Percentiles rank a stretch among this genome's conserved stretches.
phyloP scores from a whole-genome alignment of 2,888 invertebrate genomes.

The Galerucella calmariensis region DNA sequence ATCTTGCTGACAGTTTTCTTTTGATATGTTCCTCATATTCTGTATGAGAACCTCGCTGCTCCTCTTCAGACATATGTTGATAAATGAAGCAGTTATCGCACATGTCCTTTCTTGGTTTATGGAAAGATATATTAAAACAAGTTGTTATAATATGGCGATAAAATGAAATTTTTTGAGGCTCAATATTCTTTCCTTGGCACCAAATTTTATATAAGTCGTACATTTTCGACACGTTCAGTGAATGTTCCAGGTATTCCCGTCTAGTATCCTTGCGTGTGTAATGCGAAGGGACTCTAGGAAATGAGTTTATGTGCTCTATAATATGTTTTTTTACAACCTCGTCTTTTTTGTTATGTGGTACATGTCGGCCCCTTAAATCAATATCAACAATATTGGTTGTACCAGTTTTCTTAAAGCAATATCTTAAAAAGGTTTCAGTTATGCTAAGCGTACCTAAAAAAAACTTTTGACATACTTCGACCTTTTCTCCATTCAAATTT shows the following conservation, averaged over 20 bases:
- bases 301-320: neutral
- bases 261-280: neutral
- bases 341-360: slow-evolving; percentile 4
- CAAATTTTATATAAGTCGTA: neutral
- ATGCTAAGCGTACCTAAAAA: neutral
- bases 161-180: neutral
- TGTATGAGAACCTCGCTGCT: neutral
- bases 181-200: neutral
- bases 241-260: neutral
- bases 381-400: neutral
- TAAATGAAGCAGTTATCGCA: slow-evolving; percentile 1
- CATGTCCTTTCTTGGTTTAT: neutral
- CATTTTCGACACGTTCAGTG: slow-evolving; percentile 1
- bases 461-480: slow-evolving; percentile 4
- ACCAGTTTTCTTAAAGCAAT: neutral
- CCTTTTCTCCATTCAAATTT: slow-evolving; percentile 4
- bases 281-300: too few species aligned
- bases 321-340: neutral
- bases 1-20: neutral
- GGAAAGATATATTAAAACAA: neutral
- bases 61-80: neutral
- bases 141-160: neutral
- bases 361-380: neutral
- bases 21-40: neutral
- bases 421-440: neutral